phyloP scores from a whole-genome alignment of 2,113 vertebrate species.

The Pachycephala philippinensis region DNA sequence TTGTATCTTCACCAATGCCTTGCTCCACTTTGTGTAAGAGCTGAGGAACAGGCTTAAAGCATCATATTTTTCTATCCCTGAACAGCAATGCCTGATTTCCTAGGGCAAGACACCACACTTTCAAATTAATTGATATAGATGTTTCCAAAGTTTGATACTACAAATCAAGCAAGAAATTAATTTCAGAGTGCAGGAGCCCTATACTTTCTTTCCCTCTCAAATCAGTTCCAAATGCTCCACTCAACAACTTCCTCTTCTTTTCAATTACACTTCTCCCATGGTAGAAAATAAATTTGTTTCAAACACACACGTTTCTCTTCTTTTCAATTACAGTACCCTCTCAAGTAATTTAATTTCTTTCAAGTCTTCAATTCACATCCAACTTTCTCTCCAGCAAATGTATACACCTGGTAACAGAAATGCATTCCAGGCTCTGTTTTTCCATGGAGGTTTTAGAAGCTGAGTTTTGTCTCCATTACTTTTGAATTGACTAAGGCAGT shows the following conservation, averaged over 20 bases:
- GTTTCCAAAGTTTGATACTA: slow-evolving; percentile 6
- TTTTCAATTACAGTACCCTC: slow-evolving; percentile 38
- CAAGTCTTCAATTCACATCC: background rate
- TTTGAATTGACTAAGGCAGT: background rate
- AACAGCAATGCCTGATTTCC: background rate
- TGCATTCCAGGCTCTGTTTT: background rate
- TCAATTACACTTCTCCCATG: slow-evolving; percentile 42
- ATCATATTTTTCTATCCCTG: background rate
- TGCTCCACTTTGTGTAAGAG: background rate
- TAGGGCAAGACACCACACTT: background rate
- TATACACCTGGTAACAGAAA: background rate
- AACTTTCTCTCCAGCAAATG: background rate
- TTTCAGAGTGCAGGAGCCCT: background rate
- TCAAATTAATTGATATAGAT: slow-evolving; percentile 28
- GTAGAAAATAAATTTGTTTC: slow-evolving; percentile 59
- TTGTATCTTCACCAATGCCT: background rate
- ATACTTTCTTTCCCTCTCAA: background rate
- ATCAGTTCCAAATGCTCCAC: slow-evolving; percentile 44
- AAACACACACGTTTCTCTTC: slow-evolving; percentile 1
- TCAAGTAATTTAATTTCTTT: slow-evolving; percentile 53
- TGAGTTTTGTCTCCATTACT: background rate
- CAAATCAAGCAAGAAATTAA: slow-evolving; percentile 41
- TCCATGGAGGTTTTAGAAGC: background rate
- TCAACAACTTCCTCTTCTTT: slow-evolving; percentile 45
- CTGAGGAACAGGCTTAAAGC: background rate